Evolutionary conservation across 2,888 invertebrate genomes (phyloP), one percentile per base, ranked within the genome.

Genomic region (Bellardia pandia): DNA sequence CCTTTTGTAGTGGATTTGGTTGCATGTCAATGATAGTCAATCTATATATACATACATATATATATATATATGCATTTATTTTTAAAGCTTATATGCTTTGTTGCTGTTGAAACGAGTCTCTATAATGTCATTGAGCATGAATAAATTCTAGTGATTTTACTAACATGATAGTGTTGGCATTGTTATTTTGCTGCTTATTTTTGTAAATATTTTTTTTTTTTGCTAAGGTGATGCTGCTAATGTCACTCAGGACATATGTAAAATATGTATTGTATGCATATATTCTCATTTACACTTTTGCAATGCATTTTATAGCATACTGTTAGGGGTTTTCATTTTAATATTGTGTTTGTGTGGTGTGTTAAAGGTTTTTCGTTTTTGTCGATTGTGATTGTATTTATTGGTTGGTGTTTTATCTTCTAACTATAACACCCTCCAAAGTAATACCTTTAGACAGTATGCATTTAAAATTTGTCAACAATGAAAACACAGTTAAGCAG

Each of bases 1-100:
- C 60, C 58, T 68, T 80, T 53, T 68, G 30, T 56, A 30, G 23
- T 37, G 53, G 60, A 77, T 72, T 76, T 62, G 75, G 77, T 68
- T 80, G 71, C 72, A 78, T 81, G 72, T 90, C 91, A 85, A 45
- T 64, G 90, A 90, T 91, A 91, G 91, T 91, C 90, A 91, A 91
- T 91, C 90, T 90, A 90, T 91, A 90, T 89, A 89, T 56, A 51
- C 51, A 16, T 23, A 14, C 11, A 51, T 51, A 51, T 14, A 5
- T 51, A 14, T 51, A 2, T 48, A 11, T 48, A 11, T 48, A 13
- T n/a, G n/a, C 14, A 13, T 48, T 23, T 23, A 23, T 23, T 23
- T 89, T 89, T 89, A 86, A 53, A 71, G 56, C 56, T 85, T 60
- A 68, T 51, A 60, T 78, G 53, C 56, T 78, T 69, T n/a, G 62